These are phyloP conservation scores for Doryteuthis pealeii DNA, from an alignment of 1,140 invertebrate genomes.

Conservation along the genomic window DNA sequence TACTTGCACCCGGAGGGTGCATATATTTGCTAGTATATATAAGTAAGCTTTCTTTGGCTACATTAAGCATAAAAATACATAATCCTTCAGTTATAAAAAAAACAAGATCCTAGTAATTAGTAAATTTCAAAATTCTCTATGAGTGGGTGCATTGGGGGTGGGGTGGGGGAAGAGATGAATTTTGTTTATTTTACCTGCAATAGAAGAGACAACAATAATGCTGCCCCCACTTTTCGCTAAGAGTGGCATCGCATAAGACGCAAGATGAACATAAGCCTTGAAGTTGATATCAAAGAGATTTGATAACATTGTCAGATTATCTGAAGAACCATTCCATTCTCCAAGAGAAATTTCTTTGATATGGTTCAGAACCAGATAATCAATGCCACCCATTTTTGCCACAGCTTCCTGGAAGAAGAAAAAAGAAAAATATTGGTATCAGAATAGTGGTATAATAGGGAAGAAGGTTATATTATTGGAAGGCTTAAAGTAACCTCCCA, in stretches of 20 bases:
- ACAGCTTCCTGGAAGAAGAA: conserved; percentile 35
- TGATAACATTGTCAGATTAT: conserved; percentile 41
- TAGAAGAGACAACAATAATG: conserved; percentile 49
- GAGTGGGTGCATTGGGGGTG: no score
- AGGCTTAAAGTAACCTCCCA: no score
- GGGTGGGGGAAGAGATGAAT: no score
- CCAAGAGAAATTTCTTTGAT: conserved; percentile 41
- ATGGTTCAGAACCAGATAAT: conserved; percentile 53
- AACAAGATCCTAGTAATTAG: no score
- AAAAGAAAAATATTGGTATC: not conserved
- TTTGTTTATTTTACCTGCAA: conserved; percentile 42
- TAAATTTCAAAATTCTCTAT: no score
- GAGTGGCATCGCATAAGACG: conserved; percentile 46
- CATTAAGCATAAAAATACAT: no score
- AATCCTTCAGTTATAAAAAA: no score
- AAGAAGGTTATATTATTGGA: no score
- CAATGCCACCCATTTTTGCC: conserved; percentile 43
- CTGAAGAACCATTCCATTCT: conserved; percentile 38
- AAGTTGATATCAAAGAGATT: conserved; percentile 50
- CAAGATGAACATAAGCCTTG: conserved; percentile 50
- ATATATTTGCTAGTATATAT: no score
- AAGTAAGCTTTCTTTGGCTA: no score
- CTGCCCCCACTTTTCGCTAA: conserved; percentile 39
- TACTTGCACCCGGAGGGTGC: no score
- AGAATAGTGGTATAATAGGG: no score